These are phyloP conservation scores for Noctua fimbriata DNA, from an alignment of 2,888 invertebrate species.

Conservation along the genomic window DNA sequence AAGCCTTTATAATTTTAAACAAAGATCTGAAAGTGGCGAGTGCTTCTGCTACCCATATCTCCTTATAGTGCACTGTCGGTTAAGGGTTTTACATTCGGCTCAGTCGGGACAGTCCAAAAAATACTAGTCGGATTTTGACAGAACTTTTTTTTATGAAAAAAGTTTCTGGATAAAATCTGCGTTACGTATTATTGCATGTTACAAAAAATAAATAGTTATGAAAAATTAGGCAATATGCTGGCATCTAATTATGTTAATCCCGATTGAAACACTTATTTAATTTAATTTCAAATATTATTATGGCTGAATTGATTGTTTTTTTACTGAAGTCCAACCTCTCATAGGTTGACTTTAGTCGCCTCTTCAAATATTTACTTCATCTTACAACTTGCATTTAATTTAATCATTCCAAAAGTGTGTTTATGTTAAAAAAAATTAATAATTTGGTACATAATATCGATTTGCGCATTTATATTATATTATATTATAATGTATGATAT, in stretches of 20 bases:
- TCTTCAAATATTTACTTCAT: constrained; percentile 2
- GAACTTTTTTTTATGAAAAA: constrained; percentile 67
- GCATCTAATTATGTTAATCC: neutral
- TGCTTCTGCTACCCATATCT: neutral
- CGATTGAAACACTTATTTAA: neutral
- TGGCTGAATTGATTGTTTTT: neutral
- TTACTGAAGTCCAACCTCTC: neutral
- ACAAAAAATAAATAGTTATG: neutral
- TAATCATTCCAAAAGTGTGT: constrained; percentile 50
- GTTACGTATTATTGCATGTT: constrained; percentile 22
- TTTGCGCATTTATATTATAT: constrained; percentile 36
- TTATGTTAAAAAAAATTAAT: neutral
- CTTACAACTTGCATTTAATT: constrained; percentile 57
- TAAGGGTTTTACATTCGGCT: neutral
- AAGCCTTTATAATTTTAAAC: neutral
- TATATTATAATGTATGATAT: neutral
- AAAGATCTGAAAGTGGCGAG: neutral
- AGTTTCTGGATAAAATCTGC: constrained; percentile 53
- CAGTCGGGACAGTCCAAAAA: neutral
- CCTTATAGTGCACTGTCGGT: neutral
- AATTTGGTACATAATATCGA: constrained; percentile 8
- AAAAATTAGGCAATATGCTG: constrained; percentile 3
- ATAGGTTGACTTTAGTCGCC: neutral
- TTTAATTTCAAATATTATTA: neutral
- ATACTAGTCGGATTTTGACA: constrained; percentile 53